Evolutionary conservation across 1,140 invertebrate genomes (phyloP).

Genomic region (Bombus soroeensis): DNA sequence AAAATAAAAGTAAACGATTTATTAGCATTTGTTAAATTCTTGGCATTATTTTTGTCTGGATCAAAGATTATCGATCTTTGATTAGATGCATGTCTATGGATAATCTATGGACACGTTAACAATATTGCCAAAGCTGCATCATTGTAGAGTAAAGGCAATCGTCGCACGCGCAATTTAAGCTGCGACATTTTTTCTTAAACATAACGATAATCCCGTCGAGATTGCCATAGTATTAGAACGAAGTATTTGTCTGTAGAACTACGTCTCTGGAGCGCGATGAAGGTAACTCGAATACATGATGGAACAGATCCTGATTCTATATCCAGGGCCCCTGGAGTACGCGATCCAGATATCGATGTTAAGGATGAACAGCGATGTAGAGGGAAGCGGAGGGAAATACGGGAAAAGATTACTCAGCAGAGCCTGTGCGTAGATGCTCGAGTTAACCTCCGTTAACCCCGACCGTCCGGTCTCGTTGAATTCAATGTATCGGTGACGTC

Average conservation of each 20-base stretch:
- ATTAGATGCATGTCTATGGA: too few relatives aligned
- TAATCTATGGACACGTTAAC: not conserved
- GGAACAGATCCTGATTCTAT: constrained; percentile 56
- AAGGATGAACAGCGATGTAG: not conserved
- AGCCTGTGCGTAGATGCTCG: constrained; percentile 72
- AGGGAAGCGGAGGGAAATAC: too few relatives aligned
- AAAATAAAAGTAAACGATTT: not conserved
- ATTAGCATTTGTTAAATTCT: not conserved
- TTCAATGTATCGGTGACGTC: constrained; percentile 77
- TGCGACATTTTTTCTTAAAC: not conserved
- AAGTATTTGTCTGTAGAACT: not conserved
- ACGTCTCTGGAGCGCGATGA: constrained; percentile 44
- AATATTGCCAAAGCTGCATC: not conserved
- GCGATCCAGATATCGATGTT: constrained; percentile 45
- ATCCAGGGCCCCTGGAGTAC: constrained; percentile 5
- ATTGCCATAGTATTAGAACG: not conserved
- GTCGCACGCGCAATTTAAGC: not conserved
- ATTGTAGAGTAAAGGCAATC: not conserved
- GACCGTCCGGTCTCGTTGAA: constrained; percentile 61
- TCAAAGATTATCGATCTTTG: too few relatives aligned
- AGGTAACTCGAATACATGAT: constrained; percentile 46
- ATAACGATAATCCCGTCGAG: constrained; percentile 1
- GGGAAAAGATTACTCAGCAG: constrained; percentile 16
- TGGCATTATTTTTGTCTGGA: not conserved
- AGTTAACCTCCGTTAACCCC: constrained; percentile 77